Percentiles rank a stretch among this genome's conserved stretches.
Conservation (phyloP, 2,888 invertebrate genomes). For the Temnothorax rugatulus region DNA sequence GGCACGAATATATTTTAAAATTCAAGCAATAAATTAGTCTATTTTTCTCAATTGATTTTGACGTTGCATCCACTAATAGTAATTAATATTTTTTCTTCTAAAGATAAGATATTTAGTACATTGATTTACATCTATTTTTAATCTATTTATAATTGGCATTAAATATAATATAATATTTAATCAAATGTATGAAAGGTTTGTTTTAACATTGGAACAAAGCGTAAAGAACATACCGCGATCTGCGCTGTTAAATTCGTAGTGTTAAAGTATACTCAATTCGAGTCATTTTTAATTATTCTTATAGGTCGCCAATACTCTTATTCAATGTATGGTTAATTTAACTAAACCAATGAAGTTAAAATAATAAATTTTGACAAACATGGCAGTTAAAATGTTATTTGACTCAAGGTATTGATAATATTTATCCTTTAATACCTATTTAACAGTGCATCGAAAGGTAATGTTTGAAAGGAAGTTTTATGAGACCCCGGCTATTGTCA, state of each 20-base stretch:
- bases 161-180: not conserved
- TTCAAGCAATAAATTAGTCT: not conserved
- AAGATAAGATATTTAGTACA: not conserved
- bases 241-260: no score
- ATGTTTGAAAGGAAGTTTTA: not conserved
- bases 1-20: not conserved
- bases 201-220: not conserved
- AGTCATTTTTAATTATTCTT: no score
- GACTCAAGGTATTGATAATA: no score
- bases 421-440: no score
- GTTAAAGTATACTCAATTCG: no score
- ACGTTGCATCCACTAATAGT: not conserved
- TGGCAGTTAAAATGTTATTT: no score
- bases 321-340: no score
- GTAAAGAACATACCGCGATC: not conserved
- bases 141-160: not conserved
- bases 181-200: not conserved
- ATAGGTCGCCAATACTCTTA: no score
- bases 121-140: not conserved
- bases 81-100: not conserved
- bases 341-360: no score
- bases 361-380: no score
- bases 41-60: not conserved
- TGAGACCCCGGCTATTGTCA: not conserved
- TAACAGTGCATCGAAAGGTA: not conserved